Conservation (phyloP, 2,888 invertebrate genomes). For the Callyntrura sp. region DNA sequence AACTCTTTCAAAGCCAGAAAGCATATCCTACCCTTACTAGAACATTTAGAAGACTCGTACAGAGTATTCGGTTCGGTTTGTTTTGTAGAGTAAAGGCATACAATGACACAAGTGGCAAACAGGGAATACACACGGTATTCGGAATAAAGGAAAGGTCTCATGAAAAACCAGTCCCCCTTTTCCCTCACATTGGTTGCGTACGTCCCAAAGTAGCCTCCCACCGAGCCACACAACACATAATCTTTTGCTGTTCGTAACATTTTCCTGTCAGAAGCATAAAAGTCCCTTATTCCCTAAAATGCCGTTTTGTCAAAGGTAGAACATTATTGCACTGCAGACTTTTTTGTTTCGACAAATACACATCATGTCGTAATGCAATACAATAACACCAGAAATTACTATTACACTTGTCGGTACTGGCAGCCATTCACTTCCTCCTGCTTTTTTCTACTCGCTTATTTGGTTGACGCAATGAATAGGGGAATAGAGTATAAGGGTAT, state of each 20-base stretch:
- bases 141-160: slow-evolving; percentile 51
- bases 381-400: background rate
- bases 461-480: too few species aligned
- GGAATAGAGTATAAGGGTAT: too few species aligned
- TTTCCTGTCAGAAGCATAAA: background rate
- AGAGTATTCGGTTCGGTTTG: background rate
- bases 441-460: too few species aligned
- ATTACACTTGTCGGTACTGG: too few species aligned
- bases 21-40: background rate
- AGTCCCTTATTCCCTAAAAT: background rate
- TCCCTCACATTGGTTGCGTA: slow-evolving; percentile 64
- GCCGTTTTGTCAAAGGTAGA: background rate
- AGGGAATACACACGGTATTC: background rate
- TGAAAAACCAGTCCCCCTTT: slow-evolving; percentile 71
- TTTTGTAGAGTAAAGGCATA: background rate
- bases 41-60: background rate
- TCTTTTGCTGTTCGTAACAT: background rate
- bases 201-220: slow-evolving; percentile 60
- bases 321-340: background rate
- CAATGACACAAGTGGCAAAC: background rate
- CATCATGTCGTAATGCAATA: background rate
- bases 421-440: too few species aligned
- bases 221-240: slow-evolving; percentile 7
- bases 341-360: background rate
- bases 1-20: background rate